Conservation (phyloP, 2,113 vertebrate species). For the Corythornis madagascariensis region DNA sequence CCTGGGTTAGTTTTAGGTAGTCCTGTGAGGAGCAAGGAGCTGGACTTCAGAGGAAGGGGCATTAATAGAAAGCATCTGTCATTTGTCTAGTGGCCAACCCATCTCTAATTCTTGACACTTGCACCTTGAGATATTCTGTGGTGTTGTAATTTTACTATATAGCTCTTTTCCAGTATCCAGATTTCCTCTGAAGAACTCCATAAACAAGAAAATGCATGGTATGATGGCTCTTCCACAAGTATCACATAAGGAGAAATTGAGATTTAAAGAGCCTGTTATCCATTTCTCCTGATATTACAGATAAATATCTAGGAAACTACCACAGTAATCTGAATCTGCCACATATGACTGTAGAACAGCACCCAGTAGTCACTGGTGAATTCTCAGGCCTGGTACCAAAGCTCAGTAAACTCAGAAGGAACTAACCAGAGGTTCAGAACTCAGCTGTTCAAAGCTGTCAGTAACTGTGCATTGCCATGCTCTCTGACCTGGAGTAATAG, state of each 20-base stretch:
- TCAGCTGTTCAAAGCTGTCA: background rate
- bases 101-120: background rate
- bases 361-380: background rate
- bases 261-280: background rate
- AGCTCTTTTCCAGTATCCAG: background rate
- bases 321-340: background rate
- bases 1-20: background rate
- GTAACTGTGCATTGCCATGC: background rate
- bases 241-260: background rate
- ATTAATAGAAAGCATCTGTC: background rate
- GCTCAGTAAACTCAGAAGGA: background rate
- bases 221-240: background rate
- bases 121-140: background rate
- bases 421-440: background rate
- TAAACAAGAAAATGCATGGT: background rate
- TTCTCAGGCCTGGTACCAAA: background rate
- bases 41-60: background rate
- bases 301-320: background rate
- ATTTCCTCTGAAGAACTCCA: background rate
- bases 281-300: background rate
- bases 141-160: background rate
- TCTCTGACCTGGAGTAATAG: background rate
- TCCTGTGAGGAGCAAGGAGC: background rate
- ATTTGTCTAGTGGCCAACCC: background rate
- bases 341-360: background rate